A percentile compares a stretch with the other conserved stretches of the same genome.
These are phyloP conservation scores for Elmis aenea DNA, from an alignment of 2,888 invertebrate genomes.

Conservation along the genomic window DNA sequence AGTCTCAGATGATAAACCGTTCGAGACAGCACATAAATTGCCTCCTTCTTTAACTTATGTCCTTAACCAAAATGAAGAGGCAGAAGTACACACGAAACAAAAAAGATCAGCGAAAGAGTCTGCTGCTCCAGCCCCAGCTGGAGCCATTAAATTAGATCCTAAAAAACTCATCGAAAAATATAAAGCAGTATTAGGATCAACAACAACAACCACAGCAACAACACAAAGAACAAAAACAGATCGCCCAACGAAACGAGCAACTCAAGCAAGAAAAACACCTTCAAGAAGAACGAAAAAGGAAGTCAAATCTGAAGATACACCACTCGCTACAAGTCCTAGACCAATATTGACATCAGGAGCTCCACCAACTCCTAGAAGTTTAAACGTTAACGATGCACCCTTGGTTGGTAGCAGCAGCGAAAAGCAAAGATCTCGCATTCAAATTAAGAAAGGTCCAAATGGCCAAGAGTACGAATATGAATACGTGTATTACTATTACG, in stretches of 20 bases:
- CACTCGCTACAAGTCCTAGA: conserved; percentile 51
- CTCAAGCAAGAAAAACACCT: conserved; percentile 22
- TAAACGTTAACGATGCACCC: conserved; percentile 37
- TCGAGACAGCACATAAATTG: conserved; percentile 71
- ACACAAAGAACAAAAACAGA: conserved; percentile 20
- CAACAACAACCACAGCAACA: conserved; percentile 25
- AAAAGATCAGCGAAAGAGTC: conserved; percentile 29
- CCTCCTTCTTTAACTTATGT: conserved; percentile 48
- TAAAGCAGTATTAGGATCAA: conserved; percentile 34
- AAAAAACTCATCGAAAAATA: conserved; percentile 36
- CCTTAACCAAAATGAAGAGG: conserved; percentile 39
- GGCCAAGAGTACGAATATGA: conserved; percentile 90
- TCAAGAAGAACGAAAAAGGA: conserved; percentile 33
- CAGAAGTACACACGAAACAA: conserved; percentile 25
- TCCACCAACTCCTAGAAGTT: conserved; percentile 40
- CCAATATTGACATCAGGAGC: conserved; percentile 54
- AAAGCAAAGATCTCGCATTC: conserved; percentile 65
- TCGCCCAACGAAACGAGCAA: background rate
- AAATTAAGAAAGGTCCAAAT: conserved; percentile 84
- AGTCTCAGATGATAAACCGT: conserved; percentile 41
- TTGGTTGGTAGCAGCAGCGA: conserved; percentile 63
- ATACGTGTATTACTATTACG: conserved; percentile 86
- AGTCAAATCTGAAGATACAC: conserved; percentile 26
- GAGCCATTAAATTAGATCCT: conserved; percentile 41
- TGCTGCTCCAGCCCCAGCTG: conserved; percentile 42